phyloP scores from a whole-genome alignment of 2,888 invertebrate genomes.

The Cephus sareptanus region DNA sequence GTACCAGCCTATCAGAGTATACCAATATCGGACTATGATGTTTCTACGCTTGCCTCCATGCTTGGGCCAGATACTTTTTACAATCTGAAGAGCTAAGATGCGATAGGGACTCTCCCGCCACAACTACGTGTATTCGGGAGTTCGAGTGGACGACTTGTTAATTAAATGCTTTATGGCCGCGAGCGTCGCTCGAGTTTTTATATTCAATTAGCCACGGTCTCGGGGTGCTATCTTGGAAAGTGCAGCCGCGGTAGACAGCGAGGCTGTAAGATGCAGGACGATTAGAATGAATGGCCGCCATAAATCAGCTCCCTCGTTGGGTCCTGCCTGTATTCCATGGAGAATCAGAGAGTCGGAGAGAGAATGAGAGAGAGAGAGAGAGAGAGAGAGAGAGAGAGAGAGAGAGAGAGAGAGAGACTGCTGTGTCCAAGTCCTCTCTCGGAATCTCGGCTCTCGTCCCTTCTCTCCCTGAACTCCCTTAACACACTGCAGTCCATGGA shows the following conservation, averaged over 20 bases:
- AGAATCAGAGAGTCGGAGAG: background rate
- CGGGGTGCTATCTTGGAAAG: conserved; percentile 48
- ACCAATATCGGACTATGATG: background rate
- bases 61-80: background rate
- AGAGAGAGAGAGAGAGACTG: conserved; percentile 19
- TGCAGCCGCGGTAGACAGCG: conserved; percentile 49
- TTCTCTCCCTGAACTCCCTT: background rate
- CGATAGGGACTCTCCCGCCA: background rate
- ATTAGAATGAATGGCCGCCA: conserved; percentile 61
- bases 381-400: conserved; percentile 1
- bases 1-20: background rate
- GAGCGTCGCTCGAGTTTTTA: conserved; percentile 56
- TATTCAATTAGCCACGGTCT: conserved; percentile 58
- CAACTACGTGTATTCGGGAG: background rate
- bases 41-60: background rate
- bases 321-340: conserved; percentile 23
- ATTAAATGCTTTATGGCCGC: conserved; percentile 58
- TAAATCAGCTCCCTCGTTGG: conserved; percentile 57
- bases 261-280: conserved; percentile 55
- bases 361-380: conserved; percentile 8
- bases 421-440: conserved; percentile 13
- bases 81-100: background rate
- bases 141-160: conserved; percentile 41
- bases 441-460: conserved; percentile 8
- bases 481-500: background rate